Evolutionary conservation across 2,113 vertebrate genomes (phyloP), one percentile per base, ranked within the genome.

Genomic region (Anser cygnoides): DNA sequence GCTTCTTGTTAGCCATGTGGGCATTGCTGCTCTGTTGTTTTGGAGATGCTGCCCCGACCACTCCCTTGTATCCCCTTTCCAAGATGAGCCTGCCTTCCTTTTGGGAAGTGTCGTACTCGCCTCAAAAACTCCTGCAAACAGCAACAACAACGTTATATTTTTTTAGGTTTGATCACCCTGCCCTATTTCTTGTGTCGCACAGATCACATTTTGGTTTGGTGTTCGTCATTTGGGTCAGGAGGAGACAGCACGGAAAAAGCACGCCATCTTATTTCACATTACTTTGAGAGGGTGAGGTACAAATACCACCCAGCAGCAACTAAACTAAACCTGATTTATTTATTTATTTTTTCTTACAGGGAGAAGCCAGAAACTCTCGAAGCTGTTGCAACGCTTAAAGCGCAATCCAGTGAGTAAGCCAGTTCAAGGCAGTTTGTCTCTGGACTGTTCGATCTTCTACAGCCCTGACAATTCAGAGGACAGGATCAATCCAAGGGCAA

Each of bases 401-500:
- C 6, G 7, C 84, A 91, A 96, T 65, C 61, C 57, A 76, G 57
- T 0, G 0, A 84, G 46, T 49, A 90, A 91, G 85, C 13, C 39
- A 81, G 91, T 71, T 92, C 49, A 46, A 84, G 50, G 87, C 75
- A 55, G 90, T 52, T 87, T 5, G 11, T 46, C 82, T 63, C 50
- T 23, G 46, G 70, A 67, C 35, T n/a, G 31, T 62, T 90, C 0
- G 0, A 26, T 71, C 81, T n/a, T 74, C 62, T 39, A 54, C 26
- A 83, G 84, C 83, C 74, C 13, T 23, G 29, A 37, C 76, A 52
- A 87, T 70, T 92, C 46, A 26, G 61, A 73, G 11, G 4, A 78
- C 33, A 90, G 89, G 28, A 74, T 57, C 75, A 92, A 54, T n/a
- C 72, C 54, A 95, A 90, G 84, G 63, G 37, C 76, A 89, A 87